Evolutionary conservation across 2,113 vertebrate species (phyloP), one percentile per base, ranked within the genome.

Genomic region (Leuciscus idus): DNA sequence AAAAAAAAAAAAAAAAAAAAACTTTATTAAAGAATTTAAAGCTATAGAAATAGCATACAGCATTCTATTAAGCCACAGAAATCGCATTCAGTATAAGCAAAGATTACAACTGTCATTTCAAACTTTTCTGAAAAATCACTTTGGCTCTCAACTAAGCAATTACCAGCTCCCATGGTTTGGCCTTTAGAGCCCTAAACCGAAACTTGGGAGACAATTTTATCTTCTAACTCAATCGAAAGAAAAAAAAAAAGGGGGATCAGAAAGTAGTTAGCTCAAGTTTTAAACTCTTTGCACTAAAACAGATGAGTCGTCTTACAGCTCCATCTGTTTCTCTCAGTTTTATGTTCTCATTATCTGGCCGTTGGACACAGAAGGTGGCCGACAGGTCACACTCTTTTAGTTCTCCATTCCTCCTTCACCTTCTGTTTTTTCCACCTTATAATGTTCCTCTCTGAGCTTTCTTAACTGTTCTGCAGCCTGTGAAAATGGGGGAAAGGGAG

Each of bases 391-490:
- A 57, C 48, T 83, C 66, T 72, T 55, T 73, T 73, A 83, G 66
- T 83, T 43, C 74, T 75, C 66, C 46, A 48, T 30, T 26, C 50
- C 59, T 70, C 48, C 33, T 48, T 68, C 78, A 80, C 30, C 61
- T 81, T 64, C 28, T 59, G 46, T 28, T 30, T 81, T 66, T 33
- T 50, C 84, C 76, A 50, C 78, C 75, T 88, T 88, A 78, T 88
- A 90, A 86, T 90, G 89, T 33, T 90, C 84, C 55, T 90, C 89
- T 4, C 87, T 82, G 28, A 90, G 85, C 0, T 55, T 86, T 23
- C 89, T 86, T 72, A 90, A 87, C 74, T 81, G 75, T 57, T 87
- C 89, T 12, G 89, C 89, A 70, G 89, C 89, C 89, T 90, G 89
- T 72, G 77, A 30, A 87, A 57, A 80, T 43, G 5, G 10, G 48